Conservation (phyloP, 2,113 vertebrate genomes). For the Lucifuga dentata region DNA sequence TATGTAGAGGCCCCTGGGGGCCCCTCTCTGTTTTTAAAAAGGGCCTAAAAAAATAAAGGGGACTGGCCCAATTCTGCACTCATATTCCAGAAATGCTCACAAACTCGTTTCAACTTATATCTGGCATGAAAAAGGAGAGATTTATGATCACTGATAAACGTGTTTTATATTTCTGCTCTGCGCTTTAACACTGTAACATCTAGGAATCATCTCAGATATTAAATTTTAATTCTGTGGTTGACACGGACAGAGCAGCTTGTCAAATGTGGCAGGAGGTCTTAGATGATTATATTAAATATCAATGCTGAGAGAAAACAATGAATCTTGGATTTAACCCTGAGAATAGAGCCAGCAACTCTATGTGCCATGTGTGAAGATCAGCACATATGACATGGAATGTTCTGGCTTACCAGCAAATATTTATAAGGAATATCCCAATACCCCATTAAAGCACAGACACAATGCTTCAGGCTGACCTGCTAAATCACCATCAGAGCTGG, state of each 20-base stretch:
- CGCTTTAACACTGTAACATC: too few species aligned
- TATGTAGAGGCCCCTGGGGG: neutral
- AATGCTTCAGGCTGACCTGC: constrained; percentile 10
- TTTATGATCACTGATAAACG: neutral
- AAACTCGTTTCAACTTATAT: neutral
- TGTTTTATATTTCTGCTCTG: neutral
- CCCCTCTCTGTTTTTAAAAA: constrained; percentile 26
- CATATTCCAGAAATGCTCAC: constrained; percentile 10
- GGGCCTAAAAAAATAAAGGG: constrained; percentile 1
- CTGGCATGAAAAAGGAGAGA: neutral
- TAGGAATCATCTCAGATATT: neutral
- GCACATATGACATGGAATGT: constrained; percentile 25
- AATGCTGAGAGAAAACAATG: constrained; percentile 33
- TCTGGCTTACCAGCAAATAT: constrained; percentile 50
- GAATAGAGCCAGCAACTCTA: constrained; percentile 18
- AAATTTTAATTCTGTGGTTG: neutral
- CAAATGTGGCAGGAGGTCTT: constrained; percentile 19
- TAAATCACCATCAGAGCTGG: constrained; percentile 54
- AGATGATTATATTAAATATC: constrained; percentile 11
- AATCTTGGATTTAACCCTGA: constrained; percentile 20
- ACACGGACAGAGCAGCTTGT: constrained; percentile 3
- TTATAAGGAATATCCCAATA: constrained; percentile 17
- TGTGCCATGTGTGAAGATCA: constrained; percentile 55
- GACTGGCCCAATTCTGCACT: neutral
- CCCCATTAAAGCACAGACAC: constrained; percentile 19